Conservation (phyloP, 1,140 invertebrate species). For the Colletes gigas region DNA sequence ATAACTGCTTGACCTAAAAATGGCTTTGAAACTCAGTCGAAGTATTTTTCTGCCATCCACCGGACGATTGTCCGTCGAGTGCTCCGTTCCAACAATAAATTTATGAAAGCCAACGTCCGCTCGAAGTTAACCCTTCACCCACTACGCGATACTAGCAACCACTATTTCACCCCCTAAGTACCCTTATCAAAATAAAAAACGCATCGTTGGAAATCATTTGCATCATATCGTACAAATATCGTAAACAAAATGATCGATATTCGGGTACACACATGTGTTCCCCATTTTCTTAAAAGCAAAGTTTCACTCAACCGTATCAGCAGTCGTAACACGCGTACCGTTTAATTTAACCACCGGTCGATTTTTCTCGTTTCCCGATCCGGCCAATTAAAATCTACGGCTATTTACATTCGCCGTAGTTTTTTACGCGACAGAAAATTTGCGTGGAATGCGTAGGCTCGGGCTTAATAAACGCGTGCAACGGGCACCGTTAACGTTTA, state of each 20-base stretch:
- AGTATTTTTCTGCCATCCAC: slow-evolving; percentile 26
- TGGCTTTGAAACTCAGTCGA: slow-evolving; percentile 42
- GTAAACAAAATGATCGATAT: too few species aligned
- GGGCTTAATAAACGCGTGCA: background rate
- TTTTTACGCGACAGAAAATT: background rate
- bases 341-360: background rate
- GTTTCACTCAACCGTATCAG: too few species aligned
- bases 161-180: background rate
- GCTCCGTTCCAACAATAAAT: slow-evolving; percentile 12
- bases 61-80: background rate
- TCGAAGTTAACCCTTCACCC: background rate
- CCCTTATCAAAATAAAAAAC: too few species aligned
- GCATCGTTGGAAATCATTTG: too few species aligned
- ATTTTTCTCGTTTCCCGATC: background rate
- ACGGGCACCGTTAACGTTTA: slow-evolving; percentile 6
- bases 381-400: background rate
- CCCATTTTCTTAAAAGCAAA: too few species aligned
- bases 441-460: background rate
- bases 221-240: too few species aligned
- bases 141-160: background rate
- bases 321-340: background rate
- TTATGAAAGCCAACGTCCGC: background rate
- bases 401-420: background rate
- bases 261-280: too few species aligned
- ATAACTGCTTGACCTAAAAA: slow-evolving; percentile 66